Evolutionary conservation across 2,888 invertebrate genomes (phyloP), one percentile per base, ranked within the genome.

Genomic region (Dicranocentrus wangi): DNA sequence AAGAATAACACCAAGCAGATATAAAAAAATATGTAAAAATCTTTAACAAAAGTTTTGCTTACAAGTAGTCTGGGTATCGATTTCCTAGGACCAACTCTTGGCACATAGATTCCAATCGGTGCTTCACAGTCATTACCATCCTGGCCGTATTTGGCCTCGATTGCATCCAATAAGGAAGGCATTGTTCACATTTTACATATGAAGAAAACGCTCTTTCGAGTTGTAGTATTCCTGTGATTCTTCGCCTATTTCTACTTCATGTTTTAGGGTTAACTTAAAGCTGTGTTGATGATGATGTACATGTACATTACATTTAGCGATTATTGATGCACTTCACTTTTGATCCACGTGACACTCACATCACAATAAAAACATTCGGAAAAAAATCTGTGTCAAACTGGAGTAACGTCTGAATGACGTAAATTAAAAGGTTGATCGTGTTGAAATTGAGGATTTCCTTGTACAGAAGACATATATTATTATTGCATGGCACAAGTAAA

Each of bases 151-250:
- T 96, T 96, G 87, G 93, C 92, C 90, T 95, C 95, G 87, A 96
- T 91, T 86, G 96, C 96, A 91, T 96, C 96, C 88, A 96, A 90
- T 87, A 96, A 91, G 87, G 96, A 95, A 89, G 95, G 95, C 96
- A 96, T 96, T 85, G 63, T 73, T 73, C 63, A 73, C 73, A 73
- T 63, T 63, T 47, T 73, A 63, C 53, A 23, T 19, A 42, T 53
- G 53, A 72, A 58, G 51, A 72, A 23, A 39, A 39, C 39, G 7
- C 39, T 39, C n/a, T n/a, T n/a, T n/a, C n/a, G n/a, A n/a, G n/a
- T n/a, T n/a, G n/a, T n/a, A n/a, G 13, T 43, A 1, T 43, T 2
- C 13, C 7, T 43, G 43, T 43, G 10, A 8, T 39, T 39, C 5
- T 39, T 39, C 39, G 13, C 13, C n/a, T 43, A 39, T 39, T 39